A percentile compares a stretch with the other conserved stretches of the same genome.
phyloP scores from a whole-genome alignment of 1,140 invertebrate species.

The Drosophila eugracilis region DNA sequence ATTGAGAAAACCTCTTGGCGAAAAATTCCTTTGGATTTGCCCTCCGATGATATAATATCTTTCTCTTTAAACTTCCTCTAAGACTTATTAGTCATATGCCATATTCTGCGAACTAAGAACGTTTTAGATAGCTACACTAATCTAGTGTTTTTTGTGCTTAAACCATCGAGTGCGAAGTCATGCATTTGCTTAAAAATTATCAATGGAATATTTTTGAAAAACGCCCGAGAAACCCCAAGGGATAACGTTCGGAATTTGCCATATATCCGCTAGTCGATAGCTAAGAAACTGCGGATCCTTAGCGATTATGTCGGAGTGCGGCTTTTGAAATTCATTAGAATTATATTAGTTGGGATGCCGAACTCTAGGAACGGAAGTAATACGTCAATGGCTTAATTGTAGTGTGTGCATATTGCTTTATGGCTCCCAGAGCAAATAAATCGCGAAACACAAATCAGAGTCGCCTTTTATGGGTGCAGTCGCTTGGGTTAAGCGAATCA shows the following conservation, averaged over 20 bases:
- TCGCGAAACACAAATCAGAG: constrained; percentile 48
- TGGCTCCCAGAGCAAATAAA: constrained; percentile 33
- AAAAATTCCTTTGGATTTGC: background rate
- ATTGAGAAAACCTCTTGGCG: background rate
- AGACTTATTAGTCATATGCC: background rate
- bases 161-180: no score
- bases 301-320: background rate
- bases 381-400: constrained; percentile 42
- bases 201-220: background rate
- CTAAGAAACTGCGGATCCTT: background rate
- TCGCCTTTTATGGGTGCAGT: constrained; percentile 50
- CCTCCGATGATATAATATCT: constrained; percentile 19
- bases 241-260: background rate
- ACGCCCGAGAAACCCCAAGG: background rate
- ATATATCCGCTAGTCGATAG: constrained; percentile 8
- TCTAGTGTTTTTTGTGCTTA: background rate
- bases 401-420: constrained; percentile 38
- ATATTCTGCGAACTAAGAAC: background rate
- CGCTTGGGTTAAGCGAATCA: constrained; percentile 46
- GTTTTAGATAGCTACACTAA: background rate
- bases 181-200: no score
- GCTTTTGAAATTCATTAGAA: background rate
- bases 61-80: constrained; percentile 9
- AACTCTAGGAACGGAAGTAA: constrained; percentile 22
- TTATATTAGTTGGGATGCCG: constrained; percentile 20